Conservation (phyloP, 2,888 invertebrate species). For the Ommatoiulus sabulosus region DNA sequence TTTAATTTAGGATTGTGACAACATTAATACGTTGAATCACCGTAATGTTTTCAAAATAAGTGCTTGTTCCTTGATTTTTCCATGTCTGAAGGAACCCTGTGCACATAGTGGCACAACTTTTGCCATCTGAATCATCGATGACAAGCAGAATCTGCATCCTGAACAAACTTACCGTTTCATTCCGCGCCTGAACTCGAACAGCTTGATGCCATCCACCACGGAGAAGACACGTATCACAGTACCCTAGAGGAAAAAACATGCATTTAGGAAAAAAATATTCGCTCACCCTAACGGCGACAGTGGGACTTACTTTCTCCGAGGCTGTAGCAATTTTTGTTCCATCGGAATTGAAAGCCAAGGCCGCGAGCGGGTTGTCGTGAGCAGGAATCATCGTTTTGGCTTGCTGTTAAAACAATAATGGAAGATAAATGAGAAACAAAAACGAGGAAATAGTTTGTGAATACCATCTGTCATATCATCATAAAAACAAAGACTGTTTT, state of each 20-base stretch:
- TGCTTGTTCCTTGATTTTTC: no score
- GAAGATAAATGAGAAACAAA: conserved; percentile 50
- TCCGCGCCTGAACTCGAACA: conserved; percentile 96
- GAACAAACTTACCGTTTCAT: conserved; percentile 77
- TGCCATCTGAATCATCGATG: no score
- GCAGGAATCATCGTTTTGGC: conserved; percentile 97
- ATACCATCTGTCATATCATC: no score
- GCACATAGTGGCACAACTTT: no score
- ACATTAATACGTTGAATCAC: no score
- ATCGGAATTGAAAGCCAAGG: conserved; percentile 89
- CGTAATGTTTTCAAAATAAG: no score
- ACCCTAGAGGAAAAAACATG: conserved; percentile 72
- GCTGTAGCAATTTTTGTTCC: conserved; percentile 75
- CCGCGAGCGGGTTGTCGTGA: conserved; percentile 95
- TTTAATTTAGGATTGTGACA: no score
- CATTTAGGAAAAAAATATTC: background rate
- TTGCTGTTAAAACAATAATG: conserved; percentile 73
- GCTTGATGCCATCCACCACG: conserved; percentile 83
- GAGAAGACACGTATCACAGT: conserved; percentile 97
- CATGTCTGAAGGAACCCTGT: no score
- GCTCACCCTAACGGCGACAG: background rate
- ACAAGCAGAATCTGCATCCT: background rate
- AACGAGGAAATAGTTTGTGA: no score
- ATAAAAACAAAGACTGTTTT: no score
- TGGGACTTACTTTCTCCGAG: conserved; percentile 67